These are phyloP conservation scores for Probosciger aterrimus DNA, from an alignment of 2,113 vertebrate genomes.

Conservation along the genomic window DNA sequence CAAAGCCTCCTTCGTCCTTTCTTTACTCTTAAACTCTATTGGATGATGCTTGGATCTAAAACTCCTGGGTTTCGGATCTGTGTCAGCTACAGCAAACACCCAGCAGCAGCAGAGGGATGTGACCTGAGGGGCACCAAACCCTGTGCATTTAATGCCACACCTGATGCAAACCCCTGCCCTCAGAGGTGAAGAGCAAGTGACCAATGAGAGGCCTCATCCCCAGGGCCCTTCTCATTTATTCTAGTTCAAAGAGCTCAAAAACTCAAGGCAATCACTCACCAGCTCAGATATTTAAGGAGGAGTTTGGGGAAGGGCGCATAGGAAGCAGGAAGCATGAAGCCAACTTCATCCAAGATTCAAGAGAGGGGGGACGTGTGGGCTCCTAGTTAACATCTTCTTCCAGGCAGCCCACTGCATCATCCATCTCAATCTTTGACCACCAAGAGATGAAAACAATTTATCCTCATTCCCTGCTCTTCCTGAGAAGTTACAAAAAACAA, in stretches of 20 bases:
- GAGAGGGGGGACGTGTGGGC: neutral
- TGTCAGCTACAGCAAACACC: neutral
- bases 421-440: slow-evolving; percentile 17
- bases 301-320: neutral
- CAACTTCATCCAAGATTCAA: neutral
- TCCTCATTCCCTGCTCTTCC: slow-evolving; percentile 18
- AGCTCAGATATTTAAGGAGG: slow-evolving; percentile 2
- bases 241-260: slow-evolving; percentile 41
- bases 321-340: neutral
- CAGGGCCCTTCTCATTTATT: neutral
- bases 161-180: neutral
- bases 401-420: slow-evolving; percentile 28
- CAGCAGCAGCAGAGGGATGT: neutral
- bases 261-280: slow-evolving; percentile 30
- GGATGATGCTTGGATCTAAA: neutral
- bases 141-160: neutral
- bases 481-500: slow-evolving; percentile 43
- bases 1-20: neutral
- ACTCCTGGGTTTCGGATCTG: neutral
- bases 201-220: neutral
- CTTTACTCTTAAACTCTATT: neutral
- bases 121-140: neutral
- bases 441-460: slow-evolving; percentile 43
- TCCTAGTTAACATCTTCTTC: slow-evolving; percentile 23
- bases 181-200: neutral